Evolutionary conservation across 2,113 vertebrate genomes (phyloP).

Genomic region (Cryptomyrus ogoouensis): DNA sequence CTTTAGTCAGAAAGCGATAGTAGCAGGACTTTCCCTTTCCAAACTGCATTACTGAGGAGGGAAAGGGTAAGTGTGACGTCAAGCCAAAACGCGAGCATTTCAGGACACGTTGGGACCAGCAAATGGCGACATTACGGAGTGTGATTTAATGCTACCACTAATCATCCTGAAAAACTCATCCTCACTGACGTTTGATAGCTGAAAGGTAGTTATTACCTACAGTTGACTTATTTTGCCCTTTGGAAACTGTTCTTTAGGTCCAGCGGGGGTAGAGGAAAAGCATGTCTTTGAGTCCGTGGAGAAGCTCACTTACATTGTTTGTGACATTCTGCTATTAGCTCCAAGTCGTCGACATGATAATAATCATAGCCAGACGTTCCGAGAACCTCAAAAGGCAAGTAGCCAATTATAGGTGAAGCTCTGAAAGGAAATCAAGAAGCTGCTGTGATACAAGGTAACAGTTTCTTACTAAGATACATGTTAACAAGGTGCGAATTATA

Average conservation of each 20-base stretch:
- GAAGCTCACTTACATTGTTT: slow-evolving; percentile 68
- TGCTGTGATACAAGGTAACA: slow-evolving; percentile 32
- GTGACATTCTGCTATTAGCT: slow-evolving; percentile 80
- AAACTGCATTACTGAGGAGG: slow-evolving; percentile 72
- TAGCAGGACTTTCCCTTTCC: slow-evolving; percentile 85
- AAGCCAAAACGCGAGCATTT: neutral
- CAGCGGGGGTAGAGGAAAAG: neutral
- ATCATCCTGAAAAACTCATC: neutral
- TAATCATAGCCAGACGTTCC: slow-evolving; percentile 84
- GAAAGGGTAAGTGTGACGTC: slow-evolving; percentile 2
- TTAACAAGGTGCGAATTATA: neutral
- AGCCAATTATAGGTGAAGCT: slow-evolving; percentile 77
- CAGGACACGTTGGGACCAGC: neutral
- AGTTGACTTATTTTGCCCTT: slow-evolving; percentile 33
- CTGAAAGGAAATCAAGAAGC: slow-evolving; percentile 48
- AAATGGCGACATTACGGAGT: neutral
- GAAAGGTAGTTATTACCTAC: slow-evolving; percentile 14
- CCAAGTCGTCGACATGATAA: slow-evolving; percentile 81
- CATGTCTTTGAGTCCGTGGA: neutral
- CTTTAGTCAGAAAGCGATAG: slow-evolving; percentile 81
- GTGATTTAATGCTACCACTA: neutral
- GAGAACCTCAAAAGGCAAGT: slow-evolving; percentile 83
- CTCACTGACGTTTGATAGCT: neutral
- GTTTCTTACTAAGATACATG: neutral
- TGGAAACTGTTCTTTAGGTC: slow-evolving; percentile 5